phyloP scores from a whole-genome alignment of 1,140 invertebrate species.

The Saccostrea cuccullata region DNA sequence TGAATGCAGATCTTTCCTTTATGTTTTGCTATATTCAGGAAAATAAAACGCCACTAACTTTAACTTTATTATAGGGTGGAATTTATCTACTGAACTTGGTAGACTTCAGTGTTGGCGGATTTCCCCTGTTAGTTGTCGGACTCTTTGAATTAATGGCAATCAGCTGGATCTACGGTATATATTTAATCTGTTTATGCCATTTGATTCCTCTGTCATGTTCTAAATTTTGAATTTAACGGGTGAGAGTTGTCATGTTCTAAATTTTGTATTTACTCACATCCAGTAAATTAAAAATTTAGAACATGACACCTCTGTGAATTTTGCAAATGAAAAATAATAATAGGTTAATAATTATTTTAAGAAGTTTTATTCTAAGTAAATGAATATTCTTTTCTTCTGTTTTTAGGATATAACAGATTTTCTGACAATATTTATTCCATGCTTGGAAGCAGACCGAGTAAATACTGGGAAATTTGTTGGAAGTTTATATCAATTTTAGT shows the following conservation, averaged over 20 bases:
- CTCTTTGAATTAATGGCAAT: conserved; percentile 88
- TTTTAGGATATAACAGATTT: conserved; percentile 80
- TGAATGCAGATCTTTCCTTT: no score
- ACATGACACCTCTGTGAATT: background rate
- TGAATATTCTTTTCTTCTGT: conserved; percentile 19
- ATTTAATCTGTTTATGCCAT: no score
- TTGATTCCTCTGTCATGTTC: no score
- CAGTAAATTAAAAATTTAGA: background rate
- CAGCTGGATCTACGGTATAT: conserved; percentile 86
- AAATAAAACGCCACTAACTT: no score
- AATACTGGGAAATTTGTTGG: conserved; percentile 85
- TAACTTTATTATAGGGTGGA: conserved; percentile 80
- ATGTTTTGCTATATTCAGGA: no score
- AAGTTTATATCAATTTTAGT: conserved; percentile 82
- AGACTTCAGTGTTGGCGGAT: conserved; percentile 92
- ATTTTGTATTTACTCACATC: no score
- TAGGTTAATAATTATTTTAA: background rate
- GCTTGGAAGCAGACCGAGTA: conserved; percentile 82
- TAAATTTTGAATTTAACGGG: no score
- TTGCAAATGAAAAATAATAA: background rate
- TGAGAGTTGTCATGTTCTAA: no score
- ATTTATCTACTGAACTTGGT: conserved; percentile 91
- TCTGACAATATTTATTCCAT: conserved; percentile 84
- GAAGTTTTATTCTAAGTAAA: background rate
- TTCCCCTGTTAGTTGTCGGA: conserved; percentile 88